Conservation (phyloP, 2,888 invertebrate genomes). For the Stratiomys singularior region DNA sequence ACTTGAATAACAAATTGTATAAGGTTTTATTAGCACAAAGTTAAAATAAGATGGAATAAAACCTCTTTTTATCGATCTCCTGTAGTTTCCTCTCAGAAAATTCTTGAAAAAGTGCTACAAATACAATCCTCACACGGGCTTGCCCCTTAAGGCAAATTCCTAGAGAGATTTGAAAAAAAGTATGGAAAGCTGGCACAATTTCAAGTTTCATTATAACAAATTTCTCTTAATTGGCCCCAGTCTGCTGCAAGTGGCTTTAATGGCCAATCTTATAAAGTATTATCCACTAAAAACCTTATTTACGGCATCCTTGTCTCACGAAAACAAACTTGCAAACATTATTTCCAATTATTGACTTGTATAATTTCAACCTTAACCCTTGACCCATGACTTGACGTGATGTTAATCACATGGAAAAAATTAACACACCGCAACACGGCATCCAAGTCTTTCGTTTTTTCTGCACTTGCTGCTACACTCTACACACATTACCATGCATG, state of each 20-base stretch:
- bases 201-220: too few species aligned
- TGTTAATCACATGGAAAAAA: constrained; percentile 16
- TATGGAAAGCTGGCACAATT: too few species aligned
- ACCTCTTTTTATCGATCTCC: too few species aligned
- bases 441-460: constrained; percentile 22
- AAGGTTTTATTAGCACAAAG: too few species aligned
- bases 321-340: constrained; percentile 15
- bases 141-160: too few species aligned
- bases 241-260: background rate
- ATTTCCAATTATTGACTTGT: constrained; percentile 32
- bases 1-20: too few species aligned
- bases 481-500: background rate
- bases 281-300: background rate
- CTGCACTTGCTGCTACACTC: background rate
- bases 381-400: constrained; percentile 21
- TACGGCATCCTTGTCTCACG: background rate
- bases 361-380: constrained; percentile 28
- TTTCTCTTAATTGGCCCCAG: too few species aligned
- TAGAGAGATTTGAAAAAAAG: too few species aligned
- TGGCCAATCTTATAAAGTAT: background rate
- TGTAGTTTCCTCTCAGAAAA: too few species aligned
- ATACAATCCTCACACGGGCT: too few species aligned
- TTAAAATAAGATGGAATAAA: too few species aligned
- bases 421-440: constrained; percentile 12
- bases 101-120: too few species aligned